Percentiles rank a stretch among this genome's conserved stretches.
phyloP scores from a whole-genome alignment of 2,888 invertebrate species.

The Rhopalosiphum nymphaeae region DNA sequence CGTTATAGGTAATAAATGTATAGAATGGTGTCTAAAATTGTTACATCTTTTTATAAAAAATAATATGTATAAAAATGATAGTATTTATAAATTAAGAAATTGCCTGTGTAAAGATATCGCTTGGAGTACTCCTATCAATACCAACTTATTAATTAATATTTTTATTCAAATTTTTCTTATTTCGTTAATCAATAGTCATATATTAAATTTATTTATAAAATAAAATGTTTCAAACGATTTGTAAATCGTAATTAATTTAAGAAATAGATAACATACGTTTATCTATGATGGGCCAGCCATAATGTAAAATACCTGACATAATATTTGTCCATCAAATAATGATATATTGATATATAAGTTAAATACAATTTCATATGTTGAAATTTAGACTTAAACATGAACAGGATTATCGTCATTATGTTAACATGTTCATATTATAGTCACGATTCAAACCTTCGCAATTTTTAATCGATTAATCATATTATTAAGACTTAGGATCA shows the following conservation, averaged over 20 bases:
- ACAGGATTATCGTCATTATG: conserved; percentile 10
- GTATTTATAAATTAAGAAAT: too few relatives aligned
- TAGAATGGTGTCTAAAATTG: not conserved
- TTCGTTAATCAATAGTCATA: not conserved
- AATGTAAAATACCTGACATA: conserved; percentile 30
- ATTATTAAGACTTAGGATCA: conserved; percentile 42
- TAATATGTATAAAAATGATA: too few relatives aligned
- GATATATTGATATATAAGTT: not conserved
- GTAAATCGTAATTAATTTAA: not conserved
- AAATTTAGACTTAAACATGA: not conserved
- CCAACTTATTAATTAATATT: not conserved
- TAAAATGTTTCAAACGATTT: not conserved
- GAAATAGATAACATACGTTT: not conserved
- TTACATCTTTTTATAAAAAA: too few relatives aligned
- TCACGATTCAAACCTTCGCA: not conserved
- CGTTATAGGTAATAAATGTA: too few relatives aligned
- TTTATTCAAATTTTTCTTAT: not conserved
- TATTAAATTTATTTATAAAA: not conserved
- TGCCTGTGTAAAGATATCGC: too few relatives aligned
- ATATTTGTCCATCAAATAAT: conserved; percentile 12
- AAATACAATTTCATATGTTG: not conserved
- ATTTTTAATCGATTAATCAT: conserved; percentile 57
- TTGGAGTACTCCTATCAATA: too few relatives aligned
- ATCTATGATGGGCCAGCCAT: not conserved
- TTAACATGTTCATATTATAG: not conserved